Evolutionary conservation across 2,797 vertebrate species (phyloP).

Genomic region (Gephyroberyx darwinii): DNA sequence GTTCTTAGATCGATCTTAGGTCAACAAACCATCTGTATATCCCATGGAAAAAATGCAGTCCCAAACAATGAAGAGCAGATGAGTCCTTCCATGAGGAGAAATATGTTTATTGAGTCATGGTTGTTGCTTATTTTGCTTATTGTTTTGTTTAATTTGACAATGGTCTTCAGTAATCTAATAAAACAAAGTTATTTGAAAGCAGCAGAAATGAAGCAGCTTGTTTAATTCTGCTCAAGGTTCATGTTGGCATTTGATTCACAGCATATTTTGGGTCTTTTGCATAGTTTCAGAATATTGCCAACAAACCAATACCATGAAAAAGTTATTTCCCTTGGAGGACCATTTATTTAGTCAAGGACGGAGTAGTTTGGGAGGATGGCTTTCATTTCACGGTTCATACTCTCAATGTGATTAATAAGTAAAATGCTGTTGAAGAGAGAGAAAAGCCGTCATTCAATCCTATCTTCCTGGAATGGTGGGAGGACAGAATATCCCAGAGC

Average conservation of each 20-base stretch:
- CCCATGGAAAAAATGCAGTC: not conserved
- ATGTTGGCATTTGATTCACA: slow-evolving; percentile 66
- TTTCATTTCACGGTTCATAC: slow-evolving; percentile 87
- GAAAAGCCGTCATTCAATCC: slow-evolving; percentile 76
- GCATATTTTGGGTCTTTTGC: slow-evolving; percentile 66
- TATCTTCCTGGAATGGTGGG: slow-evolving; percentile 66
- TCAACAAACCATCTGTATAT: not conserved
- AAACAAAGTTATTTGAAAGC: slow-evolving; percentile 23
- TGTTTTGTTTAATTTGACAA: slow-evolving; percentile 21
- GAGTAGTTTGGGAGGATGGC: slow-evolving; percentile 78
- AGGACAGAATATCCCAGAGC: slow-evolving; percentile 62
- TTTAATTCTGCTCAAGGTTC: slow-evolving; percentile 48
- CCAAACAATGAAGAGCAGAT: not conserved
- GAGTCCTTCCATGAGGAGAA: not conserved
- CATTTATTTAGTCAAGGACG: slow-evolving; percentile 81
- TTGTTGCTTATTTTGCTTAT: slow-evolving; percentile 16
- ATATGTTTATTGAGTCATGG: not conserved
- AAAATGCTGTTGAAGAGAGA: slow-evolving; percentile 80
- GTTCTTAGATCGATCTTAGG: not conserved
- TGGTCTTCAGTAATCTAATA: slow-evolving; percentile 14
- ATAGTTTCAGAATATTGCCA: slow-evolving; percentile 68
- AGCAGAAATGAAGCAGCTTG: slow-evolving; percentile 18
- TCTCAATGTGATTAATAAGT: slow-evolving; percentile 85
- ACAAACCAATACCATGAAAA: slow-evolving; percentile 74
- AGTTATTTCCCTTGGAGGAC: slow-evolving; percentile 76